These are phyloP conservation scores for Pongo abelii DNA, from an alignment of 2,113 vertebrate genomes.

Conservation along the genomic window DNA sequence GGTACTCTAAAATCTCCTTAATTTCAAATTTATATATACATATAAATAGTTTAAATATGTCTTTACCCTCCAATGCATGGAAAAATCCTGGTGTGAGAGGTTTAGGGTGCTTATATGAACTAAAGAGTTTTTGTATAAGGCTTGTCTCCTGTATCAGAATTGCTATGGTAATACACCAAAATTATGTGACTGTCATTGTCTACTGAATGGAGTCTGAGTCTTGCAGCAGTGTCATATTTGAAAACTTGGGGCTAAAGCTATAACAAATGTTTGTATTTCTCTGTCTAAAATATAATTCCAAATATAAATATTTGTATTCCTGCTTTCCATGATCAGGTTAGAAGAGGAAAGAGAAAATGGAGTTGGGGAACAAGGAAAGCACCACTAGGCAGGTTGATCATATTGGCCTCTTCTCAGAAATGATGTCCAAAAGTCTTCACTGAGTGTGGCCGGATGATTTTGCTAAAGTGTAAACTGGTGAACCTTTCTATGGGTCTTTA, in stretches of 20 bases:
- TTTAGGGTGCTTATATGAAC: background rate
- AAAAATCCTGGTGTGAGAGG: background rate
- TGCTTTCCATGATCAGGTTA: background rate
- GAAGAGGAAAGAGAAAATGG: background rate
- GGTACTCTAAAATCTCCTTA: background rate
- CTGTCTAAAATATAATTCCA: background rate
- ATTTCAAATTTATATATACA: background rate
- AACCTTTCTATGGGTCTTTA: background rate
- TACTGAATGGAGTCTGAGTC: background rate
- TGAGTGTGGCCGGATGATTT: background rate
- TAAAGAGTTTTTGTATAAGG: background rate
- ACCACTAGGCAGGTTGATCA: background rate
- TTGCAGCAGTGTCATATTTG: background rate
- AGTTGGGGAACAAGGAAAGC: background rate
- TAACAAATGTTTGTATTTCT: background rate
- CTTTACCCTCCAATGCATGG: background rate
- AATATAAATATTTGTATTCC: background rate
- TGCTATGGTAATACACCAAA: background rate
- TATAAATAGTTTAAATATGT: background rate
- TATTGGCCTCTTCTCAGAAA: accelerated
- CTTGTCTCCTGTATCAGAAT: background rate
- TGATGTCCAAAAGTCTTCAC: background rate
- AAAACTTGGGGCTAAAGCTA: background rate
- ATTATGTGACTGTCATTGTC: background rate
- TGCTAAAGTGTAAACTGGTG: background rate